A percentile compares a stretch with the other conserved stretches of the same genome.
Conservation (phyloP, 2,797 vertebrate species). For the Potorous gilbertii region DNA sequence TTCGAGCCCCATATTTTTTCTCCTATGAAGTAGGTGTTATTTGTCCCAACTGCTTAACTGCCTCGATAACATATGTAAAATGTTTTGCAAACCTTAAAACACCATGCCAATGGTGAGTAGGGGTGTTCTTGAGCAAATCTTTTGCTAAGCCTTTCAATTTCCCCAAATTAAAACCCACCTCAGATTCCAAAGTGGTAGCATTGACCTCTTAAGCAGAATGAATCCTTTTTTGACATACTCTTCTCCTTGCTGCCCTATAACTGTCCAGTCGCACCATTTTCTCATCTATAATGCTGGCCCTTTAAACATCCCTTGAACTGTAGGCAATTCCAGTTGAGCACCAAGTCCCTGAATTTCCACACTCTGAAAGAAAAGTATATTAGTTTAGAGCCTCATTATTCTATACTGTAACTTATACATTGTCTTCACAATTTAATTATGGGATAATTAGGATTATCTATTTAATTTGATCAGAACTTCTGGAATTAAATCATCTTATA, state of each 20-base stretch:
- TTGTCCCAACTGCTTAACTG: no score
- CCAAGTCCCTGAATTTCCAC: not conserved
- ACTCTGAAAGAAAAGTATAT: not conserved
- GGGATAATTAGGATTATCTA: constrained; percentile 63
- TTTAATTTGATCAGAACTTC: constrained; percentile 71
- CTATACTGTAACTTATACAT: constrained; percentile 44
- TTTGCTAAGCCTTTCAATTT: not conserved
- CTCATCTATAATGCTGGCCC: not conserved
- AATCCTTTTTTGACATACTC: not conserved
- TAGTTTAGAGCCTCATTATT: constrained; percentile 21
- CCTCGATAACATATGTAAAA: not conserved
- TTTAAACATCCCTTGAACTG: not conserved
- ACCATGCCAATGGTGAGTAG: not conserved
- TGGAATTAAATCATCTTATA: constrained; percentile 76
- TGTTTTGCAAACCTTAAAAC: not conserved
- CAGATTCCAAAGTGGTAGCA: not conserved
- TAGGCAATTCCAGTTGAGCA: not conserved
- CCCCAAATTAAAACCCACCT: not conserved
- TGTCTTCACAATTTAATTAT: constrained; percentile 61
- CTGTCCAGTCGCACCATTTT: constrained; percentile 1
- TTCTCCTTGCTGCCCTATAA: not conserved
- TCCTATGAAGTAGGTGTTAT: not conserved
- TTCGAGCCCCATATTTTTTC: no score
- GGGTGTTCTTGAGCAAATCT: not conserved
- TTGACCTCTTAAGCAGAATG: not conserved